Percentiles rank a stretch among this genome's conserved stretches.
phyloP scores from a whole-genome alignment of 53 echinoderm and acorn worm genomes.

The Hippasteria phrygiana region DNA sequence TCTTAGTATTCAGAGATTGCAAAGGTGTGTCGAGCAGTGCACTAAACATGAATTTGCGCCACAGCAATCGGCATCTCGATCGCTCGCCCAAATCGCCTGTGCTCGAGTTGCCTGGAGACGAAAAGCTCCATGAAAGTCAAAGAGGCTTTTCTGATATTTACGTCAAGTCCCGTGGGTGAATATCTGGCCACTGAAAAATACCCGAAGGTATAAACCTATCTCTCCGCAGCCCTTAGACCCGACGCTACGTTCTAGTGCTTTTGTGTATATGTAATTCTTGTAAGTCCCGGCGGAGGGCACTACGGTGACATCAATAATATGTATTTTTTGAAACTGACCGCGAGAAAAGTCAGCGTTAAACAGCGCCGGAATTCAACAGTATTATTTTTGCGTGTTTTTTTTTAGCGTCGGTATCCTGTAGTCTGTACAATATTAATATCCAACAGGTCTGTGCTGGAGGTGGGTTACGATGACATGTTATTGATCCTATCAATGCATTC shows the following conservation, averaged over 20 bases:
- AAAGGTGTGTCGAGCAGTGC: background rate
- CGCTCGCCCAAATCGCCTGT: too few species aligned
- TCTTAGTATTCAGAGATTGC: background rate
- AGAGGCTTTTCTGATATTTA: background rate
- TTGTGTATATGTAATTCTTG: background rate
- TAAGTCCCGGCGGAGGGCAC: background rate
- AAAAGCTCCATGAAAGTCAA: background rate
- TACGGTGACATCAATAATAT: background rate
- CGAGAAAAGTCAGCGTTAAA: background rate
- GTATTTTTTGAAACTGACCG: background rate
- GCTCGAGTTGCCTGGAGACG: too few species aligned
- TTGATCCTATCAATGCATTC: too few species aligned
- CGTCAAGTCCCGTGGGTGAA: background rate
- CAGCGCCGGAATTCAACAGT: background rate
- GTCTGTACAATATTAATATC: background rate
- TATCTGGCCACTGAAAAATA: background rate
- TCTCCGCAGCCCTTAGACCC: background rate
- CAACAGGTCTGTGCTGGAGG: background rate
- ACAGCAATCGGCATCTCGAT: background rate
- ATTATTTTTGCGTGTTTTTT: background rate
- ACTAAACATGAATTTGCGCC: background rate
- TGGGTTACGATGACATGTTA: too few species aligned
- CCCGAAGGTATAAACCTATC: background rate
- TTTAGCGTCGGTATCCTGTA: background rate
- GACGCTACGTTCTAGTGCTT: background rate